Percentiles rank a stretch among this genome's conserved stretches.
These are phyloP conservation scores for Oceanodroma tethys DNA, from an alignment of 2,113 vertebrate species.

Conservation along the genomic window DNA sequence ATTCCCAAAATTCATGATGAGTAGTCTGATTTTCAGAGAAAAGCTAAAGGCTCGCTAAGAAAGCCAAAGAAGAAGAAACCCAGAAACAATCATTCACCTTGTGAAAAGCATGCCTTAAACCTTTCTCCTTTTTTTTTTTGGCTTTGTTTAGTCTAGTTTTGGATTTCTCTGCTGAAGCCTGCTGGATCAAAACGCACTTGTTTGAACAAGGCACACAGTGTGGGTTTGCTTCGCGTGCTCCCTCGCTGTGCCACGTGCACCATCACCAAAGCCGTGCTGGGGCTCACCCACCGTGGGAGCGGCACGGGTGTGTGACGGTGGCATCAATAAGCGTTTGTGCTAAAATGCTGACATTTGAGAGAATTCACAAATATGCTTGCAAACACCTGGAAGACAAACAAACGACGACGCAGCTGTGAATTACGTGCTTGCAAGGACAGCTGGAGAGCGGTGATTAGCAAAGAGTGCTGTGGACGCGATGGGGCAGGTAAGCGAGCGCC, in stretches of 20 bases:
- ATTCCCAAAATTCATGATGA: background rate
- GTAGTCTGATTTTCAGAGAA: background rate
- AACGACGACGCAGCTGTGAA: rapidly evolving
- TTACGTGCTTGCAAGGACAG: rapidly evolving
- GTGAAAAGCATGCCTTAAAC: background rate
- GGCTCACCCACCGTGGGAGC: background rate
- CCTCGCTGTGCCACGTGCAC: rapidly evolving
- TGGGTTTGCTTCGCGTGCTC: rapidly evolving
- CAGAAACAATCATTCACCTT: background rate
- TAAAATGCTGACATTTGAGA: background rate
- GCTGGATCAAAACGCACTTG: background rate
- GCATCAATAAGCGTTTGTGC: rapidly evolving
- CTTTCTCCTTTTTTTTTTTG: background rate
- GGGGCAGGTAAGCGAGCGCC: background rate
- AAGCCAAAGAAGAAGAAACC: background rate
- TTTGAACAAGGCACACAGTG: rapidly evolving
- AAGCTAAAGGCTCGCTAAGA: background rate
- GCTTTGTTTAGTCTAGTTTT: background rate
- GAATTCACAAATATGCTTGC: rapidly evolving
- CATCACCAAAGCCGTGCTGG: rapidly evolving
- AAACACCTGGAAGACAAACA: background rate
- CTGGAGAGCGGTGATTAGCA: background rate
- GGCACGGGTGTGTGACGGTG: rapidly evolving
- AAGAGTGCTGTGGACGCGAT: rapidly evolving
- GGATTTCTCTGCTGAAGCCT: background rate